phyloP scores from a whole-genome alignment of 1,140 invertebrate species.

The Drosophila dunni region DNA sequence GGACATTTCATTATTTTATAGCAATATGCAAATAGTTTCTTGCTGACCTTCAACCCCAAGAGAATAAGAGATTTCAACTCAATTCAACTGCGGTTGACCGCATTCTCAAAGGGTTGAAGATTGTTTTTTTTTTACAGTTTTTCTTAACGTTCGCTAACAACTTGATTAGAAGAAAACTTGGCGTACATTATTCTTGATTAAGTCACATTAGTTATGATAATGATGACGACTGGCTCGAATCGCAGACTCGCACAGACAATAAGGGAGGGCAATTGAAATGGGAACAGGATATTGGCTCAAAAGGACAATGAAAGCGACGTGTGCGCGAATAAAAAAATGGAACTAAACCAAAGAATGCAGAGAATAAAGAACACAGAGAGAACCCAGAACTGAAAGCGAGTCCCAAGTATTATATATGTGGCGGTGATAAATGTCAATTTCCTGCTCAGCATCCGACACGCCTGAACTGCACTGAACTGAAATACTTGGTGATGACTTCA shows the following conservation, averaged over 20 bases:
- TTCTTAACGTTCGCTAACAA: conserved; percentile 47
- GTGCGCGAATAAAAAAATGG: conserved; percentile 70
- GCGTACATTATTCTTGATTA: conserved; percentile 83
- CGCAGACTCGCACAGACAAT: conserved; percentile 13
- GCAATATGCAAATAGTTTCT: conserved; percentile 69
- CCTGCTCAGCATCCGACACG: conserved; percentile 83
- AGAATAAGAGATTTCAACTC: neutral
- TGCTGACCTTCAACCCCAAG: conserved; percentile 74
- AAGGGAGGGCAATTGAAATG: conserved; percentile 77
- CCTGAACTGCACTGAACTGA: conserved; percentile 37
- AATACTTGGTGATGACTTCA: conserved; percentile 52
- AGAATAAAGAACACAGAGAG: conserved; percentile 27
- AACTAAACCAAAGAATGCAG: conserved; percentile 15
- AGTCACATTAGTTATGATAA: conserved; percentile 84
- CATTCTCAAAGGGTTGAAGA: conserved; percentile 62
- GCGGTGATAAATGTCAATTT: conserved; percentile 84
- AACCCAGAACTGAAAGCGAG: neutral
- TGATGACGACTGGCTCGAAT: conserved; percentile 77
- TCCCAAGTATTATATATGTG: conserved; percentile 10
- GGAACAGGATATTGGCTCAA: conserved; percentile 69
- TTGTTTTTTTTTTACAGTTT: conserved; percentile 5
- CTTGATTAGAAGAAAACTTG: conserved; percentile 66
- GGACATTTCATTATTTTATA: conserved; percentile 68
- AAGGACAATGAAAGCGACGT: conserved; percentile 58
- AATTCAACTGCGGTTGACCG: conserved; percentile 74